Evolutionary conservation across 2,888 invertebrate genomes (phyloP), one percentile per base, ranked within the genome.

Genomic region (Drosophila antonietae): DNA sequence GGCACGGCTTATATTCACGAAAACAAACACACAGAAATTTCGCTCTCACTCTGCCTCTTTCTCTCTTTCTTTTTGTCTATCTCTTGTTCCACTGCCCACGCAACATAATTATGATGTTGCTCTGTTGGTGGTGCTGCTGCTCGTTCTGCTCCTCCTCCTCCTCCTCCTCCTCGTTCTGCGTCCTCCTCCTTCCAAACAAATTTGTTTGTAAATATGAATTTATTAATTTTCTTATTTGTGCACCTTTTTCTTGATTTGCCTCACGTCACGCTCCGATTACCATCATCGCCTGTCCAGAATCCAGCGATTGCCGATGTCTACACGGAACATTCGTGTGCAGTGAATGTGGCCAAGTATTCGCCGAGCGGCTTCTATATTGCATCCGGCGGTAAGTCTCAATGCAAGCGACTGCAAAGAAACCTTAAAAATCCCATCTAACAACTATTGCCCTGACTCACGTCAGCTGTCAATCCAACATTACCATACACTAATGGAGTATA

Each of bases 281-380:
- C 37, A 67, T 56, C 65, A 65, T 72, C 75, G 62, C 65, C 60
- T 61, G 72, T 18, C 43, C 91, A 97, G 96, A 96, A 99, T 93
- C 98, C 99, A 78, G 96, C 97, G 20, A 96, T 97, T 81, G 95
- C 97, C 73, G 99, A 99, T 93, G 95, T 99, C 78, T 99, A 99
- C 93, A 98, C 99, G 5, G 98, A 99, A 93, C 99, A 99, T 93
- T 97, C 98, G 55, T 96, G 97, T 90, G 95, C 96, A 90, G 98
- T 98, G 5, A 98, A 97, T 92, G 98, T 99, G 68, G 99, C 99
- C 70, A 99, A 99, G 93, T 99, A 98, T 93, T 98, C 99, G 33
- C 99, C 99, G 10, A 98, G 97, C 93, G 98, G 99, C 79, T 99
- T 97, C 94, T 99, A 99, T 93, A 99, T 99, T 90, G 98, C 98